A percentile compares a stretch with the other conserved stretches of the same genome.
These are phyloP conservation scores for Pristionchus japonicus DNA, from an alignment of 2,888 invertebrate genomes.

Conservation along the genomic window DNA sequence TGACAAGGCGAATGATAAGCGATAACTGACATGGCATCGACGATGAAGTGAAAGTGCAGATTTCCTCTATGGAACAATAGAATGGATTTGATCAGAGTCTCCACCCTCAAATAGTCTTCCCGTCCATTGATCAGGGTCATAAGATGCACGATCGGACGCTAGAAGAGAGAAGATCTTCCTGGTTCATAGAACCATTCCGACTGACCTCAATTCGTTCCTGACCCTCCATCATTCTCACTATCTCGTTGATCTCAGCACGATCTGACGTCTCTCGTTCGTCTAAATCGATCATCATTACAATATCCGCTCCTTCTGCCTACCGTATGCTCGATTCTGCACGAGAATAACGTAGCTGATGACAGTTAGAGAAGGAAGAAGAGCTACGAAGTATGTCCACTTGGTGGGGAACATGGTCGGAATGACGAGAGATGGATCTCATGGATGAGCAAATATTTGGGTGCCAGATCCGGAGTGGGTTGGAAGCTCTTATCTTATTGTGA, in stretches of 20 bases:
- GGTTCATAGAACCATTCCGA: not conserved
- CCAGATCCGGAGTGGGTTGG: not conserved
- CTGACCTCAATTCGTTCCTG: conserved; percentile 2
- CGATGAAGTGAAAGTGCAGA: conserved; percentile 17
- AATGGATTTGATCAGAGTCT: conserved; percentile 7
- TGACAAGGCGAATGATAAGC: not conserved
- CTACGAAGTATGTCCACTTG: not conserved
- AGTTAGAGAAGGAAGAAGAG: not conserved
- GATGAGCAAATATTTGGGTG: not conserved
- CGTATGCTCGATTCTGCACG: not conserved
- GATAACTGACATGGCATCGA: not conserved
- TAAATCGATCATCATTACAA: not conserved
- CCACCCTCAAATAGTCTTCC: not conserved
- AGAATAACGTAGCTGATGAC: not conserved
- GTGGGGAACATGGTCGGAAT: conserved; percentile 4
- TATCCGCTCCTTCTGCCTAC: not conserved
- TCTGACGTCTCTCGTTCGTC: no score
- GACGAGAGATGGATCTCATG: not conserved
- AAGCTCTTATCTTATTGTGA: not conserved
- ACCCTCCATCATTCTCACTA: not conserved
- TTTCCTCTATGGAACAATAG: not conserved
- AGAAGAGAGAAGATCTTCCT: not conserved
- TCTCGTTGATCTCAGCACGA: not conserved
- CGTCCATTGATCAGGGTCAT: not conserved
- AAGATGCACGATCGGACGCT: not conserved